Evolutionary conservation across 2,797 vertebrate genomes (phyloP), one percentile per base, ranked within the genome.

Genomic region (Siniperca scherzeri): DNA sequence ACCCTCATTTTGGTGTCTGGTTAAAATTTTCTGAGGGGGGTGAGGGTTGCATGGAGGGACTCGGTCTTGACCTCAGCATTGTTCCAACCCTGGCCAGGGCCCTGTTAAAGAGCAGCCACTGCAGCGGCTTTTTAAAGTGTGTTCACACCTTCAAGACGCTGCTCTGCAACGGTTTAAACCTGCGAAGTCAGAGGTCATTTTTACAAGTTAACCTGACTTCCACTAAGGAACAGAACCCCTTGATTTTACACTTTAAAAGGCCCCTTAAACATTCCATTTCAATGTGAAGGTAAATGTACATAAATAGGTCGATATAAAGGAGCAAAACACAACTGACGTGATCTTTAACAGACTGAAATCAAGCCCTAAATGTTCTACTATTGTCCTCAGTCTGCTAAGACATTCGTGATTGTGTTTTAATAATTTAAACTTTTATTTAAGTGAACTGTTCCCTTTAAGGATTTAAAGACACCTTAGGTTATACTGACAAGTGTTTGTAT

Each of bases 1-100:
- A 27, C 0, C 4, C 33, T 42, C 1, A 38, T 25, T 33, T 57
- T 46, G 21, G 14, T 30, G 7, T 62, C 10, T 17, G 44, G 14
- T 17, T 44, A 19, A 36, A 10, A n/a, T 48, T 3, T 46, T 25
- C 21, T 25, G 3, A 22, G 19, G 22, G 3, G 19, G 16, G 8
- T 12, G 5, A 30, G 46, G 11, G 3, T 3, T 0, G 19, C 14
- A 25, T 1, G 17, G 17, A 52, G 6, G 14, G 21, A 16, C 22
- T 5, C 2, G 14, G 46, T 30, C 64, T 56, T 64, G 76, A 74
- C 65, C 70, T 21, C 11, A 3, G 46, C 27, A n/a, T 38, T 82
- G 74, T 66, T 56, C 17, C 3, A 55, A 30, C 19, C 4, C 22
- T 19, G 16, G 4, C 21, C 22, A 22, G n/a, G 21, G 46, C 14